Evolutionary conservation across 2,888 invertebrate species (phyloP), one percentile per base, ranked within the genome.

Genomic region (Drosophila bunnanda): DNA sequence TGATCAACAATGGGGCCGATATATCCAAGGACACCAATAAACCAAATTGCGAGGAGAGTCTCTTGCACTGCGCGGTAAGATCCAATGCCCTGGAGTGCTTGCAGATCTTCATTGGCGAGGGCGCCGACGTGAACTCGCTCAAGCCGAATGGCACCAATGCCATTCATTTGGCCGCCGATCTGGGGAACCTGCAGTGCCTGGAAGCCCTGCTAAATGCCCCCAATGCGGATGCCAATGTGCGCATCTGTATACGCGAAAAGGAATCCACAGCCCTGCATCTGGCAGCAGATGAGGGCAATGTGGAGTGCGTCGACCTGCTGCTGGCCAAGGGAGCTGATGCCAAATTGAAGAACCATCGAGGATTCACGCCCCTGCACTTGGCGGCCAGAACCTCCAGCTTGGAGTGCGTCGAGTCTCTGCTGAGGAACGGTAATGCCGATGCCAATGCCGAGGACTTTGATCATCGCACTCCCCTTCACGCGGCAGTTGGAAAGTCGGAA

Each of bases 281-380:
- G 75, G 97, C 98, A 0, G 97, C 98, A 1, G 97, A 97, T 89
- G 96, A 96, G 64, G 97, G 97, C 2, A 96, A 96, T 89, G 94
- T 94, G 13, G 96, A 97, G 58, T 97, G 97, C 83, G 95, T 97
- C 0, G 95, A 96, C 83, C 91, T 96, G 48, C 91, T 97, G 44
- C 89, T 97, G 41, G 93, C 95, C 10, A 95, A 95, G 82, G 95
- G 95, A 0, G 97, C 97, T 0, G 95, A 96, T 86, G 95, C 96
- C 0, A 95, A 95, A 77, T 93, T 95, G 43, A 95, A 94, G 83
- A 97, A 96, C 89, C 95, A 95, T 88, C 94, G 97, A 58, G 96
- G 96, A 12, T 97, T 97, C 89, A 97, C 97, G 0, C 96, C 98
- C 0, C 92, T 98, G 30, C 98, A 98, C 92, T 92, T 97, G 78